phyloP scores from a whole-genome alignment of 2,113 vertebrate genomes.

The Camarhynchus parvulus region DNA sequence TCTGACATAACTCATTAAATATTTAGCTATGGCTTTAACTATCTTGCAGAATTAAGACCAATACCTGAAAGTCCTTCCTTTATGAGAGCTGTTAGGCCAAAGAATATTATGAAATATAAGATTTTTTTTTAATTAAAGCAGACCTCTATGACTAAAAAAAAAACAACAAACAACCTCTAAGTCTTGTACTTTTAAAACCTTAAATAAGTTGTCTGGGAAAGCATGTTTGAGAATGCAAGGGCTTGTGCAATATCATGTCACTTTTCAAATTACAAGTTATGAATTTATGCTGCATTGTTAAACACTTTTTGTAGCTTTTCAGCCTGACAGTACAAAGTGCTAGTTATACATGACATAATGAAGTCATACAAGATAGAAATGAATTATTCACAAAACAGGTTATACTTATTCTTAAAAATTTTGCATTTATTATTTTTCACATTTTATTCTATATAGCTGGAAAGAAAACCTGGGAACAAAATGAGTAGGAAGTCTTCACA shows the following conservation, averaged over 20 bases:
- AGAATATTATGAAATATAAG: background rate
- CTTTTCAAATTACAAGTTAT: conserved; percentile 45
- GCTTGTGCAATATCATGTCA: conserved; percentile 26
- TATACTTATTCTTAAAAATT: conserved; percentile 24
- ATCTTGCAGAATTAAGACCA: background rate
- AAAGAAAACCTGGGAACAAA: background rate
- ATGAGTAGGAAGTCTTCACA: background rate
- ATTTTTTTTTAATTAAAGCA: background rate
- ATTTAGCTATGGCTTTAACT: background rate
- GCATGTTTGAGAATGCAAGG: background rate
- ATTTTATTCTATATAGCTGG: background rate
- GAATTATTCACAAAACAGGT: conserved; percentile 43
- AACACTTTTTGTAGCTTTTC: conserved; percentile 52
- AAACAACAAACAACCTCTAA: background rate
- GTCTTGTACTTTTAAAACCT: background rate
- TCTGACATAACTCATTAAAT: background rate
- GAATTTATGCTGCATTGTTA: conserved; percentile 54
- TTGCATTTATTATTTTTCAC: background rate
- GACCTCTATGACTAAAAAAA: background rate
- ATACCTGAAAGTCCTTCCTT: background rate
- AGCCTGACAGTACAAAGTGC: conserved; percentile 46
- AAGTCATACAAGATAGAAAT: conserved; percentile 56
- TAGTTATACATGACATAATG: conserved; percentile 65
- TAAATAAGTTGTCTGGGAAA: conserved; percentile 2
- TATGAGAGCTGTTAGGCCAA: background rate